A percentile compares a stretch with the other conserved stretches of the same genome.
These are phyloP conservation scores for Brachyrhaphis roseni DNA, from an alignment of 2,797 vertebrate species.

Conservation along the genomic window DNA sequence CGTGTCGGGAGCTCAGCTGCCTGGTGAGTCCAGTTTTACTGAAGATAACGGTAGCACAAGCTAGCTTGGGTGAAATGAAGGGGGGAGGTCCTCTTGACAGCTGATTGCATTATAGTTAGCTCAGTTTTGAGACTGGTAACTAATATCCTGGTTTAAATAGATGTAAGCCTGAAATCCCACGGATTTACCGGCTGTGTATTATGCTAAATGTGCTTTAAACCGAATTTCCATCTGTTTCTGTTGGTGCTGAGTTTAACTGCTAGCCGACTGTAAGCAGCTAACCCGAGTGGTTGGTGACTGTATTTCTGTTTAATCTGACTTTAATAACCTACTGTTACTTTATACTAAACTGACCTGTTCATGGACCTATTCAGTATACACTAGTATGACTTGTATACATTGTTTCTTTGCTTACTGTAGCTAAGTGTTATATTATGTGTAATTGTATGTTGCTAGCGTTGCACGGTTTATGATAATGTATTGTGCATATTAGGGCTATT, in stretches of 20 bases:
- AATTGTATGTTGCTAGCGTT: background rate
- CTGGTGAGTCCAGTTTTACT: constrained; percentile 73
- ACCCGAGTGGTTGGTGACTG: background rate
- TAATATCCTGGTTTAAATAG: too few species aligned
- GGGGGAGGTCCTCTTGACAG: constrained; percentile 48
- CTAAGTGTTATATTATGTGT: background rate
- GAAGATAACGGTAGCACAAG: constrained; percentile 11
- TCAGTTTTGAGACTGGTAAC: background rate
- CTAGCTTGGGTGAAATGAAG: constrained; percentile 14
- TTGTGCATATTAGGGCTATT: background rate
- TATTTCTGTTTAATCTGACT: background rate
- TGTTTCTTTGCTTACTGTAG: background rate
- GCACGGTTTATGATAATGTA: background rate
- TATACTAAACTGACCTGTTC: background rate
- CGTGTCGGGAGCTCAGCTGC: constrained; percentile 76
- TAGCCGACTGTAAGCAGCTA: constrained; percentile 2
- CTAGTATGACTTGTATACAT: background rate
- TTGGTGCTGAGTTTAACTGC: background rate
- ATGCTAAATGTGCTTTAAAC: background rate
- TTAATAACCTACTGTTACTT: background rate
- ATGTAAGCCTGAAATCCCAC: background rate
- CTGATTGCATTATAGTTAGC: constrained; percentile 30
- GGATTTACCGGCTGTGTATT: background rate
- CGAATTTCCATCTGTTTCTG: background rate
- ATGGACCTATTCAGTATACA: background rate